phyloP scores from a whole-genome alignment of 2,888 invertebrate genomes.

The Eupeodes luniger region DNA sequence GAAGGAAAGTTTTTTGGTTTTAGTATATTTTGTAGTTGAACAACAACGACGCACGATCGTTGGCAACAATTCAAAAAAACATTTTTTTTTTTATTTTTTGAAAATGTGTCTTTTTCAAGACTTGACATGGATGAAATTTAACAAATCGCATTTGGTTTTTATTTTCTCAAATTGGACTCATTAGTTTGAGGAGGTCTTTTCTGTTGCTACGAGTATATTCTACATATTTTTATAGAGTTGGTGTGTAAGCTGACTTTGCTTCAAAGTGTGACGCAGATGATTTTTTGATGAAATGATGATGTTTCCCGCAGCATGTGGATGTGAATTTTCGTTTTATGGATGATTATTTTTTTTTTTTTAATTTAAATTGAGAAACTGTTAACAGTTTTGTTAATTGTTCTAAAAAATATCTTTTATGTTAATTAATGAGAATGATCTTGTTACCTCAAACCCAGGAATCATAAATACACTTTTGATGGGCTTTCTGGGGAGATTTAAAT shows the following conservation, averaged over 20 bases:
- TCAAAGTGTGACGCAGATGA: slow-evolving; percentile 26
- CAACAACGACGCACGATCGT: slow-evolving; percentile 33
- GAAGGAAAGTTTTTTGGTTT: slow-evolving; percentile 33
- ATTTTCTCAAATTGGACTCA: slow-evolving; percentile 53
- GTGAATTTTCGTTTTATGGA: slow-evolving; percentile 6
- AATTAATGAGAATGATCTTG: too few relatives aligned
- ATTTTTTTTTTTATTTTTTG: slow-evolving; percentile 1
- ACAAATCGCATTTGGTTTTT: slow-evolving; percentile 60
- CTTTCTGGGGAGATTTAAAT: too few relatives aligned
- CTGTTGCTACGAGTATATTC: neutral
- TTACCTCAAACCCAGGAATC: too few relatives aligned
- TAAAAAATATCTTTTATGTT: neutral
- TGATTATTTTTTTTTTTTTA: neutral
- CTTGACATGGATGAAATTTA: slow-evolving; percentile 54
- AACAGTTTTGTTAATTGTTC: neutral
- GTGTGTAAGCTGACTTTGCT: slow-evolving; percentile 1
- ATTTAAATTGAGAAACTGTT: neutral
- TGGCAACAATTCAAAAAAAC: slow-evolving; percentile 61
- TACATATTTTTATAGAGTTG: neutral
- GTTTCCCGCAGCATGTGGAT: slow-evolving; percentile 33
- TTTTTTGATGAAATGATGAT: slow-evolving; percentile 15
- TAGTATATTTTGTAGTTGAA: neutral
- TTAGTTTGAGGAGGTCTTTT: slow-evolving; percentile 53
- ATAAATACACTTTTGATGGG: too few relatives aligned
- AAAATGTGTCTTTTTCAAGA: slow-evolving; percentile 29